phyloP scores from a whole-genome alignment of 2,113 vertebrate genomes.

The Rattus norvegicus region DNA sequence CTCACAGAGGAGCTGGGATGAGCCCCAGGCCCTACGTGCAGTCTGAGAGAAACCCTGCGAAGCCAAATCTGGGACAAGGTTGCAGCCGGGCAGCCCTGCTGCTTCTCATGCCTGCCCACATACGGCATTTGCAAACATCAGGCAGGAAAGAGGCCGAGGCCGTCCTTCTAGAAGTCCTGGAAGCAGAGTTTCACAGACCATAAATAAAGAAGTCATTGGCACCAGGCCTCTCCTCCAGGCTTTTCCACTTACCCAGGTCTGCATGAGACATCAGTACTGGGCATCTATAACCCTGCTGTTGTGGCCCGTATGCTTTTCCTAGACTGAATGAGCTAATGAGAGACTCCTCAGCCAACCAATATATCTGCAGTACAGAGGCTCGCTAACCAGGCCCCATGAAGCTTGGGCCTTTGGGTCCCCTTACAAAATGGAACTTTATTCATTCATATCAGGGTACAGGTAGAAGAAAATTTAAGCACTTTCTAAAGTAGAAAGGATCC shows the following conservation, averaged over 20 bases:
- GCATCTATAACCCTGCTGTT: too few species aligned
- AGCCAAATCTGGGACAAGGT: background rate
- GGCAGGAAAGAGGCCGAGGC: background rate
- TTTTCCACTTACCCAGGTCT: background rate
- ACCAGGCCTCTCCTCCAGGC: background rate
- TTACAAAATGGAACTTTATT: background rate
- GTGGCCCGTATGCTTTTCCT: accelerated
- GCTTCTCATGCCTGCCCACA: accelerated
- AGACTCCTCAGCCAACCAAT: background rate
- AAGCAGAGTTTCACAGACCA: background rate
- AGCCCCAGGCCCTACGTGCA: background rate
- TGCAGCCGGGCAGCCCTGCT: too few species aligned
- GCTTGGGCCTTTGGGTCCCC: background rate
- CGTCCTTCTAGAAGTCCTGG: background rate
- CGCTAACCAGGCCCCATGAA: background rate
- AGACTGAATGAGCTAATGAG: background rate
- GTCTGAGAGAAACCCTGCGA: background rate
- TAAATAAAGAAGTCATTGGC: background rate
- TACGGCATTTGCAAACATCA: accelerated
- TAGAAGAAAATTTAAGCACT: background rate
- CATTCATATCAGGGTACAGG: accelerated
- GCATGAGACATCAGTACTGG: background rate
- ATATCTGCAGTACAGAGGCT: background rate
- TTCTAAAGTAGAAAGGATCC: background rate
- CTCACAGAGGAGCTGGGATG: background rate